Conservation (phyloP, 2,113 vertebrate species). For the Pimephales promelas region DNA sequence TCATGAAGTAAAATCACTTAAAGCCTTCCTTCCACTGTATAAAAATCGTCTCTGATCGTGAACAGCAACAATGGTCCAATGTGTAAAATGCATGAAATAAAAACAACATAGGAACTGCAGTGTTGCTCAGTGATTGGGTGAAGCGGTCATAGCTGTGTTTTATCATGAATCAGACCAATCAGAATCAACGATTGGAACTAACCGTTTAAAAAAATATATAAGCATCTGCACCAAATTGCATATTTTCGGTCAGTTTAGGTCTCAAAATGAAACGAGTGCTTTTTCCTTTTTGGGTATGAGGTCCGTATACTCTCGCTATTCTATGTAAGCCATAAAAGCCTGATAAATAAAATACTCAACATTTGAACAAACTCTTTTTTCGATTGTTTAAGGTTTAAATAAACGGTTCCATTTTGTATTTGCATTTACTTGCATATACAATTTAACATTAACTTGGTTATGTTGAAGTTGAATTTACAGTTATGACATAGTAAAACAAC, state of each 20-base stretch:
- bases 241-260: not conserved
- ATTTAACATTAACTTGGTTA: not conserved
- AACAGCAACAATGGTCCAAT: too few species aligned
- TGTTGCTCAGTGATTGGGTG: too few species aligned
- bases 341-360: not conserved
- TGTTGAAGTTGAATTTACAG: not conserved
- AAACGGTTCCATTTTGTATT: not conserved
- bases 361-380: not conserved
- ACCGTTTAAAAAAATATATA: too few species aligned
- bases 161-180: too few species aligned
- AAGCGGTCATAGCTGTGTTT: too few species aligned
- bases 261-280: too few species aligned
- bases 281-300: not conserved
- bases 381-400: not conserved
- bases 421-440: not conserved
- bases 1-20: too few species aligned
- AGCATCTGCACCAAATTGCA: not conserved
- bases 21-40: too few species aligned
- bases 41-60: too few species aligned
- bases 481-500: not conserved
- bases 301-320: not conserved
- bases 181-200: too few species aligned
- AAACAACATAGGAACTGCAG: too few species aligned
- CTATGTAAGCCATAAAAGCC: not conserved
- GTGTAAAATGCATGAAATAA: too few species aligned